A percentile compares a stretch with the other conserved stretches of the same genome.
Conservation (phyloP, 2,113 vertebrate species). For the Athene cunicularia region DNA sequence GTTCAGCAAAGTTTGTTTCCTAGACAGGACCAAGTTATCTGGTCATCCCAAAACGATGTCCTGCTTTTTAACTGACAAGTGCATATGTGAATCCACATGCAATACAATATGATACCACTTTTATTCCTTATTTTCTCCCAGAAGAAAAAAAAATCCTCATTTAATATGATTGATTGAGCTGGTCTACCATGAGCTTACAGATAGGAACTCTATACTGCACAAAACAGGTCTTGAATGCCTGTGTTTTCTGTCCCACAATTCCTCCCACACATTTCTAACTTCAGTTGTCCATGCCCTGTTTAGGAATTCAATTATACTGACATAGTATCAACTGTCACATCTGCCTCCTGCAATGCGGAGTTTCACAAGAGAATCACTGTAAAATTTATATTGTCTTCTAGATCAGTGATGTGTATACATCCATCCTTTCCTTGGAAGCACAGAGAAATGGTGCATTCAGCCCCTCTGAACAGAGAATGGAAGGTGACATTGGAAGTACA, state of each 20-base stretch:
- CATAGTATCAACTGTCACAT: background rate
- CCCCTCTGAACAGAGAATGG: background rate
- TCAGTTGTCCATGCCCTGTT: background rate
- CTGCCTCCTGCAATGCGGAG: background rate
- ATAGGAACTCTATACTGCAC: background rate
- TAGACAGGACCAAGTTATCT: background rate
- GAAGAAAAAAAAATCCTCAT: background rate
- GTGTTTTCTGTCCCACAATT: background rate
- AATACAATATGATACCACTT: background rate
- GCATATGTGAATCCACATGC: background rate
- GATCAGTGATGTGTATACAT: accelerated
- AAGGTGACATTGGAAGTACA: background rate
- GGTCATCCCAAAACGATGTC: background rate
- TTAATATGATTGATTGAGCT: background rate
- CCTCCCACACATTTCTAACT: background rate
- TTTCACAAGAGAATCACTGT: background rate
- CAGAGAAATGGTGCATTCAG: background rate
- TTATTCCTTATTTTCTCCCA: background rate
- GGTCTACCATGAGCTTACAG: background rate
- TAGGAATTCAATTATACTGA: background rate
- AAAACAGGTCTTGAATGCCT: background rate
- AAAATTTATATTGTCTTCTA: background rate
- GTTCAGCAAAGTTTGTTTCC: background rate
- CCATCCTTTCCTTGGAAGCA: background rate
- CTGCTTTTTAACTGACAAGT: background rate